phyloP scores from a whole-genome alignment of 2,888 invertebrate species.

The Acholoe squamosa region DNA sequence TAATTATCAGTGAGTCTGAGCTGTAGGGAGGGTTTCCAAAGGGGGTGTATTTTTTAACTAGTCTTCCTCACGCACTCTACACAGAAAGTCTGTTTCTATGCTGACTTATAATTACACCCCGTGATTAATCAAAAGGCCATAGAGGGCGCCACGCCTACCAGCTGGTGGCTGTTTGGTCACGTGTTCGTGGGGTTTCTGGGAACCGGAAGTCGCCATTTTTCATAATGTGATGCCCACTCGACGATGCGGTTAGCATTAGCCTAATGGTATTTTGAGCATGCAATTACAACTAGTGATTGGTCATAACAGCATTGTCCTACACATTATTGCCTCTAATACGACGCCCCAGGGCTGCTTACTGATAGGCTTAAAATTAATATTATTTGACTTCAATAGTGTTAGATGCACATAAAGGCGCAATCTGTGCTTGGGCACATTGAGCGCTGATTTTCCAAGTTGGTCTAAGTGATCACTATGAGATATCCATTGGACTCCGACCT shows the following conservation, averaged over 20 bases:
- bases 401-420: too few relatives aligned
- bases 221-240: not conserved
- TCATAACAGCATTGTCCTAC: not conserved
- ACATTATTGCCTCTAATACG: not conserved
- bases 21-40: not conserved
- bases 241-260: not conserved
- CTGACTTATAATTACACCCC: constrained; percentile 9
- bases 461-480: too few relatives aligned
- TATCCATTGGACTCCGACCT: too few relatives aligned
- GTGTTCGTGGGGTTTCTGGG: not conserved
- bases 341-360: not conserved
- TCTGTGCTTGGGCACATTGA: too few relatives aligned
- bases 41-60: not conserved
- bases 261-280: constrained; percentile 16
- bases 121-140: not conserved
- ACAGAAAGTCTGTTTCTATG: constrained; percentile 13
- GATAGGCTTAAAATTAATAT: not conserved
- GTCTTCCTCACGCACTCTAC: not conserved
- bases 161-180: constrained; percentile 33
- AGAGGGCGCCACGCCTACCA: constrained; percentile 37
- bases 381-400: not conserved
- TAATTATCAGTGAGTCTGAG: not conserved
- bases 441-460: too few relatives aligned
- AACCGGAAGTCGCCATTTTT: not conserved
- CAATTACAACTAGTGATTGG: not conserved